Conservation (phyloP, 2,113 vertebrate species). For the Microtus oregoni region DNA sequence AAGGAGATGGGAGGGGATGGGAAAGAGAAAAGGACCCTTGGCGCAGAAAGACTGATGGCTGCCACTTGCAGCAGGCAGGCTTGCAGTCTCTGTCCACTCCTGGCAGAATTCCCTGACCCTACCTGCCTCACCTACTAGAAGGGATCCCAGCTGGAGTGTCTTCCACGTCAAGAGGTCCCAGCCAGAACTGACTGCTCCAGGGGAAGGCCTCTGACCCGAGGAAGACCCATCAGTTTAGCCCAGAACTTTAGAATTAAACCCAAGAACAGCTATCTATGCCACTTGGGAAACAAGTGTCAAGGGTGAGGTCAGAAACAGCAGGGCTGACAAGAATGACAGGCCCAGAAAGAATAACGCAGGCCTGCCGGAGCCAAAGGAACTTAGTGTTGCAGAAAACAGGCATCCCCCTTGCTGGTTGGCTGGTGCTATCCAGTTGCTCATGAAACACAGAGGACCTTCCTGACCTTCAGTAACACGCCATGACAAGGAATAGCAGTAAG, state of each 20-base stretch:
- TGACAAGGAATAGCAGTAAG: background rate
- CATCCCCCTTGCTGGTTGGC: rapidly evolving
- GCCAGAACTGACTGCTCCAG: background rate
- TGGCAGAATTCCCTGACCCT: background rate
- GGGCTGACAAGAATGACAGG: background rate
- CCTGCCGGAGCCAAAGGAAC: background rate
- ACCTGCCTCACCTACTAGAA: background rate
- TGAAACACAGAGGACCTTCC: background rate
- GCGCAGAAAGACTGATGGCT: background rate
- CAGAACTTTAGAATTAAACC: conserved; percentile 14
- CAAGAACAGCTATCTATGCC: background rate
- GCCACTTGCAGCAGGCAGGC: background rate
- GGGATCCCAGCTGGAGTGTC: background rate
- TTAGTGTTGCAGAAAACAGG: background rate
- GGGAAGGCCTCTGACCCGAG: background rate
- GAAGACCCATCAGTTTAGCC: background rate
- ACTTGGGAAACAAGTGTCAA: background rate
- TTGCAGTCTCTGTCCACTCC: background rate
- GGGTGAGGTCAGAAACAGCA: background rate
- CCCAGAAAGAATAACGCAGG: background rate
- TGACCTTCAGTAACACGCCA: background rate
- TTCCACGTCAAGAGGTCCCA: background rate
- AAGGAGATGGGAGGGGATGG: background rate
- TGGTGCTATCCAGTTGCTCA: background rate
- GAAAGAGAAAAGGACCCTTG: background rate